Evolutionary conservation across 1,140 invertebrate genomes (phyloP).

Genomic region (Uloborus diversus): DNA sequence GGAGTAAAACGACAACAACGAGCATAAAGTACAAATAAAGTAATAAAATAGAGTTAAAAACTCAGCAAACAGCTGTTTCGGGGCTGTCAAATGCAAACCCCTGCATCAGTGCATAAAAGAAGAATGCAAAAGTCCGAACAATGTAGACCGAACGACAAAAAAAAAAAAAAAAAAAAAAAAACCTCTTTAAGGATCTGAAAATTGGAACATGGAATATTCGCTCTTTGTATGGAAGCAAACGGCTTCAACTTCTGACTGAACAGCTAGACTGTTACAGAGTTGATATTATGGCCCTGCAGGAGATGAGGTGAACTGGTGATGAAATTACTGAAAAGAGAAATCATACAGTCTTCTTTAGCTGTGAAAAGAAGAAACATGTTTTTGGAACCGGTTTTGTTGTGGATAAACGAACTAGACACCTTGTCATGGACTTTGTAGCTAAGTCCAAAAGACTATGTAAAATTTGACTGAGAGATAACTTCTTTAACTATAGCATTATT

Average conservation of each 20-base stretch:
- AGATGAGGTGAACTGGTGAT: background rate
- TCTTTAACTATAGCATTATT: background rate
- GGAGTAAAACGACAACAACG: too few species aligned
- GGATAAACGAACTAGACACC: background rate
- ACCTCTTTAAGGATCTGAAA: background rate
- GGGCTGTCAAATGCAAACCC: too few species aligned
- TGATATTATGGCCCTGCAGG: background rate
- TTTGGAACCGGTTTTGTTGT: background rate
- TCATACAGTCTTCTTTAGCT: background rate
- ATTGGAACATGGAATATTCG: background rate
- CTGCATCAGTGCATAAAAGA: too few species aligned
- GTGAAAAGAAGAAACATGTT: background rate
- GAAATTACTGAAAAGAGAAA: background rate
- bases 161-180: background rate
- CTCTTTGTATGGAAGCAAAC: background rate
- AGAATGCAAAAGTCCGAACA: too few species aligned
- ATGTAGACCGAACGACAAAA: too few species aligned
- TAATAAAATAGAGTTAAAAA: too few species aligned
- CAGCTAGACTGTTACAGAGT: background rate
- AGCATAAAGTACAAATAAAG: too few species aligned
- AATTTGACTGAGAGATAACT: background rate
- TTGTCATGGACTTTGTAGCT: background rate
- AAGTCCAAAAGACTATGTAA: background rate
- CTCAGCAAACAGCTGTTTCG: too few species aligned
- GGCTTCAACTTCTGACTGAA: background rate